phyloP scores from a whole-genome alignment of 30 jellyfish, hydroid and myxozoan species.

The Aurelia sp. region DNA sequence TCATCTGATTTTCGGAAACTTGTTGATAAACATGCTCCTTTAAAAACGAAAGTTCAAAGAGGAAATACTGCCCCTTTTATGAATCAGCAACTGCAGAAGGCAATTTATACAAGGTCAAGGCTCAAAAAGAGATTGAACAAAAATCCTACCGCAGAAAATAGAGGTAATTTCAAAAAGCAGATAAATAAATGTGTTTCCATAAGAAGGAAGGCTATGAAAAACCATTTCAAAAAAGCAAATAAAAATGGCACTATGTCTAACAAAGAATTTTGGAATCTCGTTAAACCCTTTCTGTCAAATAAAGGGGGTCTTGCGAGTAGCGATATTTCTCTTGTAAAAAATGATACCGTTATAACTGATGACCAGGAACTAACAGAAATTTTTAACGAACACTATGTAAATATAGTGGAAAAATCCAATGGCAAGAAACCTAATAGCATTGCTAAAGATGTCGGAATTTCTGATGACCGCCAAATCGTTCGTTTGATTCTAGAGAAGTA shows the following conservation, averaged over 20 bases:
- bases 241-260: constrained; percentile 46
- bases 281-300: constrained; percentile 13
- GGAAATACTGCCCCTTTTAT: no score
- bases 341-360: no score
- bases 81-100: no score
- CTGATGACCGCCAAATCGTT: not conserved
- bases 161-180: constrained; percentile 33
- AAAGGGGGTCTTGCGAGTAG: not conserved
- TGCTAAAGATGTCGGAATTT: not conserved
- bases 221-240: constrained; percentile 38
- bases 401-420: constrained; percentile 31
- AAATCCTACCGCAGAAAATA: constrained; percentile 49
- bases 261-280: constrained; percentile 42
- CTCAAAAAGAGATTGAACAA: constrained; percentile 10
- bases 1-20: no score
- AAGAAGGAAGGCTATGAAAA: constrained; percentile 34
- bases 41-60: no score
- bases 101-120: constrained; percentile 5
- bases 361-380: no score
- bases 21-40: no score
- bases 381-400: no score
- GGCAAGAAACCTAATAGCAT: constrained; percentile 32
- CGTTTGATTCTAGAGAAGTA: not conserved
- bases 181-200: constrained; percentile 49
- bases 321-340: constrained; percentile 13